Conservation (phyloP, 2,888 invertebrate species). For the Ophioninae sp. region DNA sequence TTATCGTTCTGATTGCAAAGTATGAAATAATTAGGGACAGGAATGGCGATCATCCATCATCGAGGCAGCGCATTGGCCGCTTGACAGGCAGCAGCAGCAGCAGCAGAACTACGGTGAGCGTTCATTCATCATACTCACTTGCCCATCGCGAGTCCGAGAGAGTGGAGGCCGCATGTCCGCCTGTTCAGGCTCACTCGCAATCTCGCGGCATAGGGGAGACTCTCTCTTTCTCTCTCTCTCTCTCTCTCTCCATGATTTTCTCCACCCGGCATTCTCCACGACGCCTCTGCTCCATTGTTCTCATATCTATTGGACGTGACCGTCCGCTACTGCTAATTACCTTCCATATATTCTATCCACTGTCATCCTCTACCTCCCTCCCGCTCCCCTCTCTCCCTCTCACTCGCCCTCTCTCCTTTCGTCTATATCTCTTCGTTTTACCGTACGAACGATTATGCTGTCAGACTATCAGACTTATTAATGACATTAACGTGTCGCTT, state of each 20-base stretch:
- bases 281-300: constrained; percentile 72
- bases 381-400: constrained; percentile 21
- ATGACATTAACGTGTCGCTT: constrained; percentile 63
- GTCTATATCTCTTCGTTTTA: constrained; percentile 42
- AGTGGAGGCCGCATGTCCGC: constrained; percentile 49
- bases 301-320: constrained; percentile 71
- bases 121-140: constrained; percentile 81
- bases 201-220: constrained; percentile 42
- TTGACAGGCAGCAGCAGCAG: constrained; percentile 60
- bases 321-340: constrained; percentile 78
- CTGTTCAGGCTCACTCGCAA: constrained; percentile 49
- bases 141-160: constrained; percentile 66
- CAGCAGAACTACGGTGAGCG: constrained; percentile 70
- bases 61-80: constrained; percentile 58
- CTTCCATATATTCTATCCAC: constrained; percentile 65
- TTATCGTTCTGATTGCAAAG: constrained; percentile 81
- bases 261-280: constrained; percentile 63
- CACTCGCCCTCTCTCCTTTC: constrained; percentile 14
- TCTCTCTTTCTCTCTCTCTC: constrained; percentile 37
- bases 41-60: constrained; percentile 79
- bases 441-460: constrained; percentile 73
- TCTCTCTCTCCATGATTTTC: constrained; percentile 26
- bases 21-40: constrained; percentile 81
- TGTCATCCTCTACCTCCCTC: constrained; percentile 17
- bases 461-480: constrained; percentile 73